Percentiles rank a stretch among this genome's conserved stretches.
Conservation (phyloP, 2,797 vertebrate species). For the Oreortyx pictus region DNA sequence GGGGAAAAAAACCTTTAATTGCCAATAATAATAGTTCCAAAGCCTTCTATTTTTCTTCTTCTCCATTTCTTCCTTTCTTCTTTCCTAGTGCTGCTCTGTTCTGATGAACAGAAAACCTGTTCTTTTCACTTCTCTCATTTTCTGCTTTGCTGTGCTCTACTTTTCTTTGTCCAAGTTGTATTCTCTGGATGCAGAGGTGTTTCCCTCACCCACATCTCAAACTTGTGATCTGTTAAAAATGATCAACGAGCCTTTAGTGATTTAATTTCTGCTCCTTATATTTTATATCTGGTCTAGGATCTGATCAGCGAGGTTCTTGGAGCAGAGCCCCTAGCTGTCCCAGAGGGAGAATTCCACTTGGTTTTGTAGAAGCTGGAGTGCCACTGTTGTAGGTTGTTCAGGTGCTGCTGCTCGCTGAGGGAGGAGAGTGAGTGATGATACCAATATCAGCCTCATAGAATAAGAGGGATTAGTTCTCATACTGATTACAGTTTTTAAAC, state of each 20-base stretch:
- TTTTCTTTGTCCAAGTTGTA: not conserved
- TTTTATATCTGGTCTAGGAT: not conserved
- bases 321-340: not conserved
- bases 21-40: constrained; percentile 63
- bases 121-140: not conserved
- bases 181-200: not conserved
- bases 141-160: not conserved
- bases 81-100: constrained; percentile 22
- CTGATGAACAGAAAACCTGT: not conserved
- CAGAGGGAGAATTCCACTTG: not conserved
- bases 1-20: constrained; percentile 21
- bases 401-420: not conserved
- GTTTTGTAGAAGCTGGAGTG: not conserved
- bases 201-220: not conserved
- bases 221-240: not conserved
- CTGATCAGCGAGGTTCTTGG: not conserved
- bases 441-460: constrained; percentile 4
- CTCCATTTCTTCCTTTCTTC: constrained; percentile 16
- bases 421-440: not conserved
- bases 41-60: constrained; percentile 29
- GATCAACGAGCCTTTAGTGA: not conserved
- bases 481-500: not conserved
- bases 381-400: not conserved
- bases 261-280: not conserved
- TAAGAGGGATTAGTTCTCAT: not conserved